Percentiles rank a stretch among this genome's conserved stretches.
phyloP scores from a whole-genome alignment of 1,140 invertebrate genomes.

The Sycophaga agraensis region DNA sequence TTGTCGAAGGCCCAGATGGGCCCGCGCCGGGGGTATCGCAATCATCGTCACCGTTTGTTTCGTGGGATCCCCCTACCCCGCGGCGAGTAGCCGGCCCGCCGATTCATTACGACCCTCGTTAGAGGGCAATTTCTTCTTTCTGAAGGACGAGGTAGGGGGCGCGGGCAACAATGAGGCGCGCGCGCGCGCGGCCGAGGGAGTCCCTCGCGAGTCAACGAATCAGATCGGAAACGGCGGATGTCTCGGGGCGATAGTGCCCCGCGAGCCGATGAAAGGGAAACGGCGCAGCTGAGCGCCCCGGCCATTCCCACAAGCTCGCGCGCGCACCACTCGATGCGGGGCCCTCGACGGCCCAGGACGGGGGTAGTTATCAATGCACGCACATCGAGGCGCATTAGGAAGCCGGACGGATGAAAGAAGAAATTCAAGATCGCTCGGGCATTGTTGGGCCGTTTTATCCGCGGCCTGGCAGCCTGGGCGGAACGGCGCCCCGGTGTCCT shows the following conservation, averaged over 20 bases:
- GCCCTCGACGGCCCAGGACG: neutral
- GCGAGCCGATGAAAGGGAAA: neutral
- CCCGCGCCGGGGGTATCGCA: too few species aligned
- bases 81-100: too few species aligned
- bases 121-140: too few species aligned
- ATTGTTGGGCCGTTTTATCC: too few species aligned
- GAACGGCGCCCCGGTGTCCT: neutral
- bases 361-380: slow-evolving; percentile 19
- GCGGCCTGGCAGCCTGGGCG: neutral
- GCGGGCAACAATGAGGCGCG: too few species aligned
- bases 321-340: neutral
- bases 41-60: too few species aligned
- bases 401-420: slow-evolving; percentile 8
- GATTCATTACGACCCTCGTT: too few species aligned
- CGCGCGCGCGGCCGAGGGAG: too few species aligned
- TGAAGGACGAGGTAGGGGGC: too few species aligned
- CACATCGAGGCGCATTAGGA: slow-evolving; percentile 9
- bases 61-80: too few species aligned
- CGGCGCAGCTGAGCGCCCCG: slow-evolving; percentile 1
- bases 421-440: slow-evolving; percentile 20
- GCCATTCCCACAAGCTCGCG: slow-evolving; percentile 5
- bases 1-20: too few species aligned
- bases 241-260: neutral
- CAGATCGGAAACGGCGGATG: slow-evolving; percentile 8
- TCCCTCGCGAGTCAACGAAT: neutral